Conservation (phyloP, 2,113 vertebrate species). For the Ochotona princeps region DNA sequence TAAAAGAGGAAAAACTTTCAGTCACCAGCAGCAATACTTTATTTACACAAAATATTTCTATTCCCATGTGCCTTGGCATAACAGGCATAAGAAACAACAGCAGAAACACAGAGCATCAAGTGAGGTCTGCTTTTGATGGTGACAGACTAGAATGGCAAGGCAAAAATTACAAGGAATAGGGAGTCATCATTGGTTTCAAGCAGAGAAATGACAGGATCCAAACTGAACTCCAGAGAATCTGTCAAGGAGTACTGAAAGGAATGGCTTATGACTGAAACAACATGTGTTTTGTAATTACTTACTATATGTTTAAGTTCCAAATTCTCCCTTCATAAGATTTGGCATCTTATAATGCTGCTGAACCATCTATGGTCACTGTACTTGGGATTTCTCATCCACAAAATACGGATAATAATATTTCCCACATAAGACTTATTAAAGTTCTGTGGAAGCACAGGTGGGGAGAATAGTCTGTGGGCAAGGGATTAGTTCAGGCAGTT, state of each 20-base stretch:
- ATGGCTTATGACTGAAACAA: background rate
- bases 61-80: rapidly evolving
- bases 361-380: background rate
- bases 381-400: background rate
- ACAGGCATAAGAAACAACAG: background rate
- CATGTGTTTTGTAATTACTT: background rate
- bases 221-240: background rate
- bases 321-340: background rate
- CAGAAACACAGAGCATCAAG: background rate
- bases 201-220: background rate
- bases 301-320: background rate
- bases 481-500: background rate
- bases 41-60: background rate
- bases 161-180: background rate
- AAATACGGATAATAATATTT: background rate
- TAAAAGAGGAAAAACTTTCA: too few species aligned
- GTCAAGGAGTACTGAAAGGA: background rate
- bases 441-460: background rate
- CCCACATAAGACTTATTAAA: background rate
- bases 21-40: too few species aligned
- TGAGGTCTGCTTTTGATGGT: background rate
- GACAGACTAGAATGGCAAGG: background rate
- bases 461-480: background rate
- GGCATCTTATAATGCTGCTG: background rate
- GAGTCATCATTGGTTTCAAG: background rate